Base-by-base conservation (phyloP, 1,140 invertebrate species). In the Chrysomallon squamiferum region DNA sequence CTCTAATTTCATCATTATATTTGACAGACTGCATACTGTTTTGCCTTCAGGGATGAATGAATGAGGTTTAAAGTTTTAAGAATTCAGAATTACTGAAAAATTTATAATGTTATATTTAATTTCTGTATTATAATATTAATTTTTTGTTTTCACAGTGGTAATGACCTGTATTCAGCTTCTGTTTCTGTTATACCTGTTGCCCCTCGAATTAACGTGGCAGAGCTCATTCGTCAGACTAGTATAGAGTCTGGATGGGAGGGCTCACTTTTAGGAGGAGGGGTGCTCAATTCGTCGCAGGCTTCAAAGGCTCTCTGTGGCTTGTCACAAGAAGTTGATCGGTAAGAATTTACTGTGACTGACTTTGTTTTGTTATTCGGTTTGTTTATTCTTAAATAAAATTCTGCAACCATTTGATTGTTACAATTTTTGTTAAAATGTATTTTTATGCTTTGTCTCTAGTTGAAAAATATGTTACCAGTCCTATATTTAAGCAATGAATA, bases 281-380 rank as follows among this genome's bases (percentile, higher is more conserved):
- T 94, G 54, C 88, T 96, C 5, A 90, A 90, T 11, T 90, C 92
- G 25, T 89, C 92, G 15, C 91, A 94, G 71, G 92, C 94, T 0
- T 92, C 93, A 0, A 92, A 94, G 79, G 92, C 95, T 2, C 89
- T 95, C 43, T 95, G 94, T 83, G 91, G 92, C 0, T 81, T 97
- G 11, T 93, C 93, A 0, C 92, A 95, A 67, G 91, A 92, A 76
- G 93, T 94, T 0, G 94, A 96, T 80, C 90, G 86, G 88, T 89
- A 71, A 64, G 38, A 20, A 15, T 27, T 11, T 38, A 20, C 20
- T 11, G 20, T 27, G 4, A 30, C 27, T n/a, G n/a, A n/a, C n/a
- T n/a, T n/a, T n/a, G n/a, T n/a, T n/a, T n/a, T n/a, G 38, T 49
- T 13, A 6, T 3, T 43, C 52, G 27, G 45, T 50, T 60, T 15